Base-by-base conservation (phyloP, 2,888 invertebrate genomes). In the Callyntrura guangdongensis region DNA sequence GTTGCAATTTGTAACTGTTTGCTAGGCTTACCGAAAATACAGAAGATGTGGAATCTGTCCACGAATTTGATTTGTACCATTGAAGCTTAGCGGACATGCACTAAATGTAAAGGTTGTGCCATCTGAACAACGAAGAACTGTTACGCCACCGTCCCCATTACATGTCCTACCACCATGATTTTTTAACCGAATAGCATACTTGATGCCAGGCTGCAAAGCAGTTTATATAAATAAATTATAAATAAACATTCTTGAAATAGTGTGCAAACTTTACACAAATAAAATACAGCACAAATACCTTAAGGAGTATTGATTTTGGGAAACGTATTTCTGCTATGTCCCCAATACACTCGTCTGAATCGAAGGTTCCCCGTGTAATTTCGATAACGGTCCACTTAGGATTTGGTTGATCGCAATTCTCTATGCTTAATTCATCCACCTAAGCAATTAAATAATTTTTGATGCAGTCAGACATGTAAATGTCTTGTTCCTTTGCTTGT, bases 11-110 rank as follows among this genome's bases (percentile, higher is more conserved):
- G 53, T 14, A 53, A 53, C 11, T 14, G 14, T 53, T 53, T 53
- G 8, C 4, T 8, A 36, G 6, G 20, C 93, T 93, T 95, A 97
- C 97, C 97, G 97, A 95, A 96, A 98, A 94, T 99, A 99, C 17
- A 99, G 96, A 77, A 99, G 96, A 94, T 97, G 97, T 0, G 99
- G 99, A 94, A 99, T 97, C 95, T 99, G 99, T 11, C 99, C 99
- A 85, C 99, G 96, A 0, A 98, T 97, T 92, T 98, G 97, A 8
- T 98, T 99, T 0, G 99, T 99, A n/a, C 99, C 99, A 95, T 99
- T 99, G 95, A 98, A 98, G 95, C 99, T 99, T 69, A 99, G 96
- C 12, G 98, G 98, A 95, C 98, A 99, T 0, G 98, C 97, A 45
- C 97, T 97, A 95, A 98, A 99, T 74, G 97, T 97, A 95, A 99